A percentile compares a stretch with the other conserved stretches of the same genome.
These are phyloP conservation scores for Ectemnius lituratus DNA, from an alignment of 2,888 invertebrate species.

Conservation along the genomic window DNA sequence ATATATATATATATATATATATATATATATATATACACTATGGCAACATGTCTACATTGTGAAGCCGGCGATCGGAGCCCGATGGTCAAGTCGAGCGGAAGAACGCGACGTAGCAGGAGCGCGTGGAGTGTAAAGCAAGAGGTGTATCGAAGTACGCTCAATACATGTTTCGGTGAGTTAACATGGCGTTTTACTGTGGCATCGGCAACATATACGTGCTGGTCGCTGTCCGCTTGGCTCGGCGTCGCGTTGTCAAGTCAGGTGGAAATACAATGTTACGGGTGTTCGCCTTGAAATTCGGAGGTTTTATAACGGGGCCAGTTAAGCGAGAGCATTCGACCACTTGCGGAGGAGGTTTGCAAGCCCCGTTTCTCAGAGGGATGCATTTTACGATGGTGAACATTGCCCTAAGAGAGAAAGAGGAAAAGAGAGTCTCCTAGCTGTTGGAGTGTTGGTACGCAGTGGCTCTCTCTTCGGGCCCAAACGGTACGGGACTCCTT, in stretches of 20 bases:
- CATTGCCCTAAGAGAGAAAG: constrained; percentile 10
- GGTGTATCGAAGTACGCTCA: too few relatives aligned
- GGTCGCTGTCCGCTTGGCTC: too few relatives aligned
- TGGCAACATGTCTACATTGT: too few relatives aligned
- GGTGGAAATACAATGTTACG: not conserved
- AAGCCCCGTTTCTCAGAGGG: constrained; percentile 3
- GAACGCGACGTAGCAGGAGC: not conserved
- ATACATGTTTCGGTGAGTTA: too few relatives aligned
- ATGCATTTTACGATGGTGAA: constrained; percentile 27
- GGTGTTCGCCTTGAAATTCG: not conserved
- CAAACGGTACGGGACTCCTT: constrained; percentile 54
- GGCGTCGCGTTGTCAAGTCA: not conserved
- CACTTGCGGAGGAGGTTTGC: not conserved
- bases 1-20: too few relatives aligned
- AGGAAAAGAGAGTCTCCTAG: not conserved
- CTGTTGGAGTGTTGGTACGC: not conserved
- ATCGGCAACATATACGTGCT: too few relatives aligned
- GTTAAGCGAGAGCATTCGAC: not conserved
- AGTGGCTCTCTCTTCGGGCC: constrained; percentile 15
- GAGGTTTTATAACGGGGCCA: constrained; percentile 1
- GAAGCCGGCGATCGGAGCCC: too few relatives aligned
- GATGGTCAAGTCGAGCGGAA: not conserved
- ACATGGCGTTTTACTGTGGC: too few relatives aligned
- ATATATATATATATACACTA: too few relatives aligned
- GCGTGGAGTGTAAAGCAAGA: too few relatives aligned